Base-by-base conservation (phyloP, 1,140 invertebrate genomes). In the Zelostemma sp. region DNA sequence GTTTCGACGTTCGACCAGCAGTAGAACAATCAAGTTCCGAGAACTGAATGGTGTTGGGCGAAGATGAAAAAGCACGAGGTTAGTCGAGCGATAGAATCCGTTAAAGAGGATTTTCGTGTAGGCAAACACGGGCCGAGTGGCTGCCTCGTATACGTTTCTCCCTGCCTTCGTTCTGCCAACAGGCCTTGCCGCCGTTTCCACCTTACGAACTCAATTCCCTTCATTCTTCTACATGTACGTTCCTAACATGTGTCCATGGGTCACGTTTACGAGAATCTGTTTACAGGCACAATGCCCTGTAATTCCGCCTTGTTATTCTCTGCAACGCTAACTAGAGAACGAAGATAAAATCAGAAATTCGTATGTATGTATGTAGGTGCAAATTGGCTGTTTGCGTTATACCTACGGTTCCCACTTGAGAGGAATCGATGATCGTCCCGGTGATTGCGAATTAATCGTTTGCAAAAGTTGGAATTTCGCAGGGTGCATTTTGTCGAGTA, bases 51-150 rank as follows among this genome's bases (percentile, higher is more conserved):
- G 14, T 25, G 35, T 12, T 12, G 18, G 16, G 54, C 46, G 54
- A 50, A 47, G 50, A 74, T 66, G 72, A 76, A 79, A 79, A 77
- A 77, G 75, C 68, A 69, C 71, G 69, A 79, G 74, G 58, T 77
- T 78, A 78, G 59, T 82, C 74, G 80, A 83, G 80, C 80, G 84
- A 71, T 77, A 83, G 79, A 85, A 85, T 85, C 77, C 80, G 81
- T 78, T 81, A 81, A 77, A 86, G 80, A 86, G 84, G 82, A 86
- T 86, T 86, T 85, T 76, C 81, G 81, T 85, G 84, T 85, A 85
- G 74, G 81, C 78, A 86, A 86, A 85, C 83, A 85, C 69, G 57
- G 75, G 74, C 67, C 63, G 73, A 82, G 81, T 81, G 50, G 77
- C 71, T 74, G 11, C 14, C 3, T 53, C 64, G 70, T 77, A 75